Evolutionary conservation across 2,888 invertebrate genomes (phyloP).

Genomic region (Slavum lentiscoides): DNA sequence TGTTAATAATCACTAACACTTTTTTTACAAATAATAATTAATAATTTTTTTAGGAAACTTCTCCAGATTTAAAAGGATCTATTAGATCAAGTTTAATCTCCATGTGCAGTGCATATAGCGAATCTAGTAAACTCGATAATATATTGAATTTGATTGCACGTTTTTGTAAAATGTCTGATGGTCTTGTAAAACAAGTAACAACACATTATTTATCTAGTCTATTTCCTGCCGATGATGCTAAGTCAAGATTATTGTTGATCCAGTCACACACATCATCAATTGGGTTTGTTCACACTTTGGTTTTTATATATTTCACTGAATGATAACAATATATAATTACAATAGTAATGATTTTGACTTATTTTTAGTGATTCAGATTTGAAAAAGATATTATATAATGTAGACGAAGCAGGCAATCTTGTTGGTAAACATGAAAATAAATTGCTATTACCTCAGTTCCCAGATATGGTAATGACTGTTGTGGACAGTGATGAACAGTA

Average conservation of each 20-base stretch:
- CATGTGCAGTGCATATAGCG: conserved; percentile 44
- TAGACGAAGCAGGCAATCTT: conserved; percentile 47
- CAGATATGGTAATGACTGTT: conserved; percentile 47
- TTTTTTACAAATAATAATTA: background rate
- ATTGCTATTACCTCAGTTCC: conserved; percentile 34
- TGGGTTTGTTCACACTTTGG: conserved; percentile 1
- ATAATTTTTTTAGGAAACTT: conserved; percentile 36
- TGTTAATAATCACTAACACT: background rate
- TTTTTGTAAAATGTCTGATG: conserved; percentile 48
- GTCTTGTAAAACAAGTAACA: conserved; percentile 48
- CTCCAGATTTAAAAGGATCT: conserved; percentile 42
- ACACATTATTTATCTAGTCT: conserved; percentile 44
- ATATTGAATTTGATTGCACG: conserved; percentile 36
- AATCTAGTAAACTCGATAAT: background rate
- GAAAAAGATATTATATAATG: conserved; percentile 44
- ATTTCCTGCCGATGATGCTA: conserved; percentile 47
- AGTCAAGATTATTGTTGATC: conserved; percentile 42
- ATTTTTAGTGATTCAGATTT: conserved; percentile 43
- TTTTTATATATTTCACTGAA: background rate
- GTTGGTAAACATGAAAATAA: conserved; percentile 34
- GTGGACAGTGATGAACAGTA: conserved; percentile 36
- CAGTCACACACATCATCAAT: conserved; percentile 29
- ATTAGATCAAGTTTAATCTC: conserved; percentile 45
- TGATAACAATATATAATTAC: background rate
- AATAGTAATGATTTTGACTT: background rate